phyloP scores from a whole-genome alignment of 2,888 invertebrate genomes.

The Patella pellucida region DNA sequence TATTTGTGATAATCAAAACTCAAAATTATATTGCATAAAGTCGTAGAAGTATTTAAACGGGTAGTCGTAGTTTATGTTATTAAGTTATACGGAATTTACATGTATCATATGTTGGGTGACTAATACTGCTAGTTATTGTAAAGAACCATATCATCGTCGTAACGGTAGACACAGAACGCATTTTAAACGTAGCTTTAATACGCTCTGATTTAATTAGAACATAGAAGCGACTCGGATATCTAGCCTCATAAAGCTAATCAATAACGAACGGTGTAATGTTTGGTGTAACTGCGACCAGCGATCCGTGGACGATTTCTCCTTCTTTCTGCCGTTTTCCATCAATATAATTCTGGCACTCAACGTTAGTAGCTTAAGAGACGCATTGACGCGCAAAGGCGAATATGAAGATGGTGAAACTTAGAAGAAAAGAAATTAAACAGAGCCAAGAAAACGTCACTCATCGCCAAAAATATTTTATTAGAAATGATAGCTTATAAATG shows the following conservation, averaged over 20 bases:
- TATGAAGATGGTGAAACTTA: background rate
- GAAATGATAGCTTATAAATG: constrained; percentile 10
- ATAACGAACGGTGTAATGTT: constrained; percentile 5
- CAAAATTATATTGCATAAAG: background rate
- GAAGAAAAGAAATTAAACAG: constrained; percentile 3
- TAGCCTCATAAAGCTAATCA: constrained; percentile 7
- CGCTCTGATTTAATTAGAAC: background rate
- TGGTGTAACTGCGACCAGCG: background rate
- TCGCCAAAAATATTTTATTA: background rate
- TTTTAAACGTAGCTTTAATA: background rate
- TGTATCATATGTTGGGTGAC: background rate
- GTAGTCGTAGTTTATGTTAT: too few species aligned
- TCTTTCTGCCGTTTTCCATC: background rate
- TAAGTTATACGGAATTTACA: too few species aligned
- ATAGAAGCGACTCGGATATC: background rate
- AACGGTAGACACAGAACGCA: constrained; percentile 5
- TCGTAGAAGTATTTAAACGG: too few species aligned
- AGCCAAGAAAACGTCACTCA: constrained; percentile 7
- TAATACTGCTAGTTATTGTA: background rate
- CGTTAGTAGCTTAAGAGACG: background rate
- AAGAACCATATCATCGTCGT: background rate
- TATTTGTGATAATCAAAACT: too few species aligned
- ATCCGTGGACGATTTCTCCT: background rate
- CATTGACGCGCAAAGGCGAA: constrained; percentile 7
- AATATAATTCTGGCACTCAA: background rate